Conservation (phyloP, 2,888 invertebrate genomes). For the Drosophila aldrichi region DNA sequence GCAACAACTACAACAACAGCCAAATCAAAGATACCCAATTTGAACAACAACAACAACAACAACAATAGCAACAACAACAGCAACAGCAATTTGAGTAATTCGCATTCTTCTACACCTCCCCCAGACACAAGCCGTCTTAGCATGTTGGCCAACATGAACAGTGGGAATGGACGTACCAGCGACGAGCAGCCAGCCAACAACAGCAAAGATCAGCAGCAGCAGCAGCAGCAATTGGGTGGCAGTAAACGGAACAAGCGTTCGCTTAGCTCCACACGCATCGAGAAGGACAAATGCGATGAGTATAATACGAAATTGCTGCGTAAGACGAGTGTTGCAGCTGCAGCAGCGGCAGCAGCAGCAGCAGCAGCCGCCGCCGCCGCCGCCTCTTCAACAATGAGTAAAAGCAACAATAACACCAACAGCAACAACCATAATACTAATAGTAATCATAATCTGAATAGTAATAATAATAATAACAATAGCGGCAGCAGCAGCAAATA, state of each 20-base stretch:
- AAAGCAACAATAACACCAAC: constrained; percentile 29
- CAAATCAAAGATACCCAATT: constrained; percentile 63
- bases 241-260: constrained; percentile 85
- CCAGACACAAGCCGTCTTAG: constrained; percentile 83
- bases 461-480: constrained; percentile 36
- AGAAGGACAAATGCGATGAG: constrained; percentile 85
- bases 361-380: constrained; percentile 30
- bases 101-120: constrained; percentile 62
- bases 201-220: constrained; percentile 17
- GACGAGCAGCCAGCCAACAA: constrained; percentile 41
- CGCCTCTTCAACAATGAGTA: constrained; percentile 14
- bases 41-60: constrained; percentile 49
- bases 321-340: constrained; percentile 73
- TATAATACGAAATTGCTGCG: constrained; percentile 84
- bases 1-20: constrained; percentile 18
- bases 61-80: not conserved
- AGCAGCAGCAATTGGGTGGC: constrained; percentile 57
- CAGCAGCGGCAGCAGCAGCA: constrained; percentile 54
- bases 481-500: constrained; percentile 34
- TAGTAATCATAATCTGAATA: not conserved
- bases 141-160: constrained; percentile 5
- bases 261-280: constrained; percentile 85
- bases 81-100: constrained; percentile 65
- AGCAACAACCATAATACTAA: constrained; percentile 5
- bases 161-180: constrained; percentile 39